Evolutionary conservation across 2,888 invertebrate species (phyloP), one percentile per base, ranked within the genome.

Genomic region (Malthinus seriepunctatus): DNA sequence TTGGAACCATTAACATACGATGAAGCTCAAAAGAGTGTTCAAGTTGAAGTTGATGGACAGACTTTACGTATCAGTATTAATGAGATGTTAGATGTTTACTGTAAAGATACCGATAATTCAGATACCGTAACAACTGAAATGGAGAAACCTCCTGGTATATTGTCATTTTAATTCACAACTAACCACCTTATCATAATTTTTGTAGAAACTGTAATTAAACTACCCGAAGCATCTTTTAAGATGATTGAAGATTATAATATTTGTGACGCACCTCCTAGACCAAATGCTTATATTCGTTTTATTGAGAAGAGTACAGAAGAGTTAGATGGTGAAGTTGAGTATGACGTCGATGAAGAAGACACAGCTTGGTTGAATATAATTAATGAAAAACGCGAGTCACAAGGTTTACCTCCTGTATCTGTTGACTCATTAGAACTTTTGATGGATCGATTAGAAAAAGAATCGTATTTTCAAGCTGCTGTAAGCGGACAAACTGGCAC

Each of bases 271-370:
- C 91, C 94, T 45, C 82, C 90, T 0, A 83, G 93, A 45, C 92
- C 95, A 0, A 90, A 92, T 77, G 92, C 94, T 0, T 95, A 95
- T 73, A 96, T 95, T 53, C 84, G 95, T 59, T 97, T 95, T 75
- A 95, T 97, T 73, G 97, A 97, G 75, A 93, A 95, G 73, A 93
- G 95, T 7, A 88, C 90, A 0, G 97, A 97, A 76, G 97, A 97
- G 75, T 80, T 97, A 23, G 97, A 97, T 75, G 95, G 95, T 56
- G 93, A 89, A 71, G 87, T 89, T 6, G 98, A 98, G 77, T 99
- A 98, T 81, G 98, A 98, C 80, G 90, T 97, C 67, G 98, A 99
- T 77, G 98, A 98, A 76, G 97, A 98, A 81, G 98, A 99, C 73
- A 91, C 92, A 9, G 93, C 94, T 0, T 99, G 97, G 97, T 79